Conservation (phyloP, 2,797 vertebrate species). For the Falco biarmicus region DNA sequence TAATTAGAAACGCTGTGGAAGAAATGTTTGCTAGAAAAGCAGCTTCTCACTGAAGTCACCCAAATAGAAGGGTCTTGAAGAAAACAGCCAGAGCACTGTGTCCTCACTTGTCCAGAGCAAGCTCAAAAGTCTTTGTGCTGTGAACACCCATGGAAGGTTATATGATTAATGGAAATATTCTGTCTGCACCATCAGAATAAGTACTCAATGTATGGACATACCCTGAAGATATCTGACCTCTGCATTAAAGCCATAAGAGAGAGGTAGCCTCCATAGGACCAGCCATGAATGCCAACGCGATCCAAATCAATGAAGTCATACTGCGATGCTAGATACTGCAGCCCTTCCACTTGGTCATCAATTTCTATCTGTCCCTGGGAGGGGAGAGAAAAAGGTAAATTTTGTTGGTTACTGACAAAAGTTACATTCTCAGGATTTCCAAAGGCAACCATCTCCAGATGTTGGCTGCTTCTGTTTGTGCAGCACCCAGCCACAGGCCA, state of each 20-base stretch:
- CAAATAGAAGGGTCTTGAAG: neutral
- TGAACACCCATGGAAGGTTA: neutral
- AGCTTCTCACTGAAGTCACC: neutral
- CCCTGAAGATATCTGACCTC: constrained; percentile 84
- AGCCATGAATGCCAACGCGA: constrained; percentile 83
- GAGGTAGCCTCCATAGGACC: constrained; percentile 85
- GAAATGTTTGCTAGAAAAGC: neutral
- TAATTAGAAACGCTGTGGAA: neutral
- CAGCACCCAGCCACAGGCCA: neutral
- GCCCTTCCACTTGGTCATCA: constrained; percentile 83
- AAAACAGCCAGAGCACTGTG: neutral
- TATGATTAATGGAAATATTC: neutral
- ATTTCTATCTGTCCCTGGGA: constrained; percentile 84
- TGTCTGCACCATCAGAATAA: neutral
- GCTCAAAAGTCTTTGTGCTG: neutral
- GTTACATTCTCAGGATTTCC: neutral
- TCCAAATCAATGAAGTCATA: constrained; percentile 84
- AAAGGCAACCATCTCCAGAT: neutral
- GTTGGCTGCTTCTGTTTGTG: neutral
- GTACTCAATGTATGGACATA: constrained; percentile 66
- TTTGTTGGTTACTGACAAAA: neutral
- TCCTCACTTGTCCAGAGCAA: neutral
- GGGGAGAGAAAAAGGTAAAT: neutral
- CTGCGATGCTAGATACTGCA: constrained; percentile 80
- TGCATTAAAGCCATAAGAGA: constrained; percentile 84